Percentiles rank a stretch among this genome's conserved stretches.
Conservation (phyloP, 2,888 invertebrate genomes). For the Drosophila multiciliata region DNA sequence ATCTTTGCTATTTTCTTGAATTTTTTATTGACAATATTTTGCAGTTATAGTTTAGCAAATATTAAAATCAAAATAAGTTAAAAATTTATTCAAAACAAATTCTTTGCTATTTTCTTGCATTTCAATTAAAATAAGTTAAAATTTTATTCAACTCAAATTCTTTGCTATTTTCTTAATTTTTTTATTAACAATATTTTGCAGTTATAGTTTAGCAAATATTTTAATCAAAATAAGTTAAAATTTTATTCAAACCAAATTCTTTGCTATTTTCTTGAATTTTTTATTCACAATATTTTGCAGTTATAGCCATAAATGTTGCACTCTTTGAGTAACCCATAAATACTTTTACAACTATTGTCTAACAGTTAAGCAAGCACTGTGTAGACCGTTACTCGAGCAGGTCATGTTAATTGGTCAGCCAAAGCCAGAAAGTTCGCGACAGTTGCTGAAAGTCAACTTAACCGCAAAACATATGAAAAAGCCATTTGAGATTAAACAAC, state of each 20-base stretch:
- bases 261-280: not conserved
- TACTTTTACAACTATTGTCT: not conserved
- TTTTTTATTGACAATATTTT: too few relatives aligned
- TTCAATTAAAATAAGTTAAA: not conserved
- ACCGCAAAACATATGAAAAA: constrained; percentile 9
- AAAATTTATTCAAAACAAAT: too few relatives aligned
- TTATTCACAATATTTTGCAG: not conserved
- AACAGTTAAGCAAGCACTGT: not conserved
- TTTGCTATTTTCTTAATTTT: not conserved
- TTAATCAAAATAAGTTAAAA: too few relatives aligned
- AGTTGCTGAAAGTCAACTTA: not conserved
- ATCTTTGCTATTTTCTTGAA: too few relatives aligned
- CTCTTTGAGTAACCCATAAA: not conserved
- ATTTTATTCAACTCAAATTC: not conserved
- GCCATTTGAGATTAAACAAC: constrained; percentile 47
- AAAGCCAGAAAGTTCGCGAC: constrained; percentile 10
- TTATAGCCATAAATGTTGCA: not conserved
- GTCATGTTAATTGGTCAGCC: constrained; percentile 20
- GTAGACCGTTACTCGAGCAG: constrained; percentile 18
- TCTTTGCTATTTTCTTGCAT: too few relatives aligned
- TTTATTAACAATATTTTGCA: too few relatives aligned
- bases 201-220: too few relatives aligned
- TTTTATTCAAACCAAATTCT: not conserved
- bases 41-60: too few relatives aligned
- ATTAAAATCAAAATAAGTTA: not conserved